These are phyloP conservation scores for Taurulus bubalis DNA, from an alignment of 2,113 vertebrate species.

Conservation along the genomic window DNA sequence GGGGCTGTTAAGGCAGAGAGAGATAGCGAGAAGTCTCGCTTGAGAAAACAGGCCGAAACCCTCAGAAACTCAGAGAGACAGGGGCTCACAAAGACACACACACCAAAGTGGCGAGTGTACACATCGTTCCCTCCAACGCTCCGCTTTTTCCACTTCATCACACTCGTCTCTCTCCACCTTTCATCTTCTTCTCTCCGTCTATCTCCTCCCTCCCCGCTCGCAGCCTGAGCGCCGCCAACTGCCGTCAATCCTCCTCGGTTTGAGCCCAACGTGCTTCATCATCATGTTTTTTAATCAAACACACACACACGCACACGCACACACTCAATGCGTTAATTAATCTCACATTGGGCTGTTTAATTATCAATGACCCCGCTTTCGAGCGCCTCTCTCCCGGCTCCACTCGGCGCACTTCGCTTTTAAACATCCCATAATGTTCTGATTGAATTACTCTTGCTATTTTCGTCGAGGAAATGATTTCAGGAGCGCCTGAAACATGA, in stretches of 20 bases:
- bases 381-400: slow-evolving; percentile 32
- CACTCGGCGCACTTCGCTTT: slow-evolving; percentile 64
- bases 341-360: slow-evolving; percentile 72
- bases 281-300: slow-evolving; percentile 77
- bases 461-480: slow-evolving; percentile 63
- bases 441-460: slow-evolving; percentile 61
- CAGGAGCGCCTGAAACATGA: slow-evolving; percentile 44
- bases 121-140: slow-evolving; percentile 63
- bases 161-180: slow-evolving; percentile 69
- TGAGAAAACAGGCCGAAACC: slow-evolving; percentile 70
- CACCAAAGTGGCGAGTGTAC: slow-evolving; percentile 38
- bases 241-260: slow-evolving; percentile 64
- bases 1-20: slow-evolving; percentile 41
- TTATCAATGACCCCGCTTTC: slow-evolving; percentile 75
- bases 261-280: slow-evolving; percentile 66
- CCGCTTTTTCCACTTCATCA: slow-evolving; percentile 75
- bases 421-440: slow-evolving; percentile 60
- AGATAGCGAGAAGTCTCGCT: slow-evolving; percentile 50
- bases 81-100: slow-evolving; percentile 47
- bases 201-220: slow-evolving; percentile 32
- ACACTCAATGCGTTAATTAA: slow-evolving; percentile 70
- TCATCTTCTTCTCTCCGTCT: slow-evolving; percentile 60
- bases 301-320: not conserved
- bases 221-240: slow-evolving; percentile 43
- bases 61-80: slow-evolving; percentile 56